Percentiles rank a stretch among this genome's conserved stretches.
phyloP scores from a whole-genome alignment of 2,113 vertebrate genomes.

The Riparia riparia region DNA sequence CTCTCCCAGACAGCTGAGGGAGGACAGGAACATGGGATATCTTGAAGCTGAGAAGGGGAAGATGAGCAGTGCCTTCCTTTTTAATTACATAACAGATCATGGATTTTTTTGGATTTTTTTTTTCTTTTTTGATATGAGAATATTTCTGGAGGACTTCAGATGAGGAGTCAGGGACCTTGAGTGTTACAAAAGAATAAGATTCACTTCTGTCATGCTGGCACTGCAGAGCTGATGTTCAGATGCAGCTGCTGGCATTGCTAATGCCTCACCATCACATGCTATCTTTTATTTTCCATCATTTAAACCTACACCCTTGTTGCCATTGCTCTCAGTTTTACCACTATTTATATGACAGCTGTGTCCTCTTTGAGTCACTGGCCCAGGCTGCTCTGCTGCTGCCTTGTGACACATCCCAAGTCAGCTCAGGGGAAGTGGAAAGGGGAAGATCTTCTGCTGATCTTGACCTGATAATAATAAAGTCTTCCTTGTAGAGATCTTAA shows the following conservation, averaged over 20 bases:
- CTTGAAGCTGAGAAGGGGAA: not conserved
- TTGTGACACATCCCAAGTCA: not conserved
- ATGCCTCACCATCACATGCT: not conserved
- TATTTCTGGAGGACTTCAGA: not conserved
- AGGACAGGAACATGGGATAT: not conserved
- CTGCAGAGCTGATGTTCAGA: not conserved
- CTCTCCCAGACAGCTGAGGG: not conserved
- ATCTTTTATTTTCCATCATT: not conserved
- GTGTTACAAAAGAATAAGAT: not conserved
- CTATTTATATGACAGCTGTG: not conserved
- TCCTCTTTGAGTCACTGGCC: not conserved
- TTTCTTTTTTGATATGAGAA: not conserved
- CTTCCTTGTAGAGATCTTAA: not conserved
- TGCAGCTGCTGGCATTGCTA: not conserved
- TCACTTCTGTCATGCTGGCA: not conserved
- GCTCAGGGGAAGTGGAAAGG: not conserved
- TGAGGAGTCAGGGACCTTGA: not conserved
- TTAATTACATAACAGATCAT: not conserved
- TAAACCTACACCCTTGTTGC: not conserved
- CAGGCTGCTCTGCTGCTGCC: not conserved
- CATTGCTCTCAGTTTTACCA: not conserved
- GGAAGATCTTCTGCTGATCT: not conserved
- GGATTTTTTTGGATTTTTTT: not conserved
- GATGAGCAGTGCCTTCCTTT: not conserved
- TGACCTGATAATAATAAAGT: not conserved